Evolutionary conservation across 1,140 invertebrate species (phyloP).

Genomic region (Dendrolimus punctatus): DNA sequence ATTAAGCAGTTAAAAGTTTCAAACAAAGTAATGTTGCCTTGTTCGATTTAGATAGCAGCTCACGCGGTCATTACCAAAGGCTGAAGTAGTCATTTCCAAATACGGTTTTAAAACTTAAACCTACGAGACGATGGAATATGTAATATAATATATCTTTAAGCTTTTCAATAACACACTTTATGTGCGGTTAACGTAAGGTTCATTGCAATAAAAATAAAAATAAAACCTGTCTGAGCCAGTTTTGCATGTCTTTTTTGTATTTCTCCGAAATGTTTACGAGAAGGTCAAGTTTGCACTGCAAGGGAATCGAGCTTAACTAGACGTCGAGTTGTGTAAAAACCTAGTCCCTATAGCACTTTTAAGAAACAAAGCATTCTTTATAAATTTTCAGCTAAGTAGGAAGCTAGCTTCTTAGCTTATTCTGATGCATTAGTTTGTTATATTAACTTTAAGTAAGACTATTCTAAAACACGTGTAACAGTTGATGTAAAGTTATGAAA

Average conservation of each 20-base stretch:
- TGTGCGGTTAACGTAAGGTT: slow-evolving; percentile 30
- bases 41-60: slow-evolving; percentile 10
- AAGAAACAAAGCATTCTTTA: no score
- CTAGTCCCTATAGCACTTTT: background rate
- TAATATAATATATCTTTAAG: slow-evolving; percentile 28
- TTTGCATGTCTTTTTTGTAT: slow-evolving; percentile 25
- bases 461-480: no score
- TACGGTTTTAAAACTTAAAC: slow-evolving; percentile 52
- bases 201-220: slow-evolving; percentile 27
- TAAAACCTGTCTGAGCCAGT: slow-evolving; percentile 45
- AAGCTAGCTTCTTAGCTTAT: no score
- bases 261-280: slow-evolving; percentile 18
- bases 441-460: no score
- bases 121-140: slow-evolving; percentile 30
- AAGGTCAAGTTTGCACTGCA: background rate
- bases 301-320: slow-evolving; percentile 2
- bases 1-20: slow-evolving; percentile 3
- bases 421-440: no score
- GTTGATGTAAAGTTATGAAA: no score
- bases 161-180: slow-evolving; percentile 38
- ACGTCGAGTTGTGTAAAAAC: background rate
- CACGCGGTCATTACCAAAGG: slow-evolving; percentile 57
- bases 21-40: slow-evolving; percentile 17
- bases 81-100: slow-evolving; percentile 56
- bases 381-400: no score